Conservation (phyloP, 2,797 vertebrate genomes). For the Alfaro cultratus region DNA sequence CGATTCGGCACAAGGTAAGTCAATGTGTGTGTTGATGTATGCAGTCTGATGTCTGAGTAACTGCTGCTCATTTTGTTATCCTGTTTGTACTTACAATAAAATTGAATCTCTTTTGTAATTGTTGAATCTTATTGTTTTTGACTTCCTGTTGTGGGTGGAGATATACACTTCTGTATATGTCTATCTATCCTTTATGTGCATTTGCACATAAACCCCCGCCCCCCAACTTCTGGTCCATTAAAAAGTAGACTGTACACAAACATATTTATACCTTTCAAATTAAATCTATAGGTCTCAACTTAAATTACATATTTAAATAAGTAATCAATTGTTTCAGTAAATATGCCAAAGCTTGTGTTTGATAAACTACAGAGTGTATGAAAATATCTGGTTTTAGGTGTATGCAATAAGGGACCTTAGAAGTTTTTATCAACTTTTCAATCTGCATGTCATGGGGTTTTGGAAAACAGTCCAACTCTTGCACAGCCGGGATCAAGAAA, state of each 20-base stretch:
- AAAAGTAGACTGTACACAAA: background rate
- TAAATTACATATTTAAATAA: background rate
- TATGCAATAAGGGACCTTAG: background rate
- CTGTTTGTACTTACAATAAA: too few relatives aligned
- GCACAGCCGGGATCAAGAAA: constrained; percentile 28
- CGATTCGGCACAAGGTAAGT: too few relatives aligned
- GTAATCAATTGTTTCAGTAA: background rate
- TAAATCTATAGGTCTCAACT: background rate
- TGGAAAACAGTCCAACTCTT: background rate
- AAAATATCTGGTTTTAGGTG: background rate
- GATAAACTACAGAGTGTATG: background rate
- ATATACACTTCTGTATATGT: too few relatives aligned
- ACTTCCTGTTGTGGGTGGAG: too few relatives aligned
- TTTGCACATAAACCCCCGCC: too few relatives aligned
- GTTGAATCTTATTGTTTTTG: too few relatives aligned
- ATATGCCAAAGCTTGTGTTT: background rate
- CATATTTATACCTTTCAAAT: background rate
- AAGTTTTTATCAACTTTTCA: background rate
- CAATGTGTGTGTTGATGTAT: too few relatives aligned
- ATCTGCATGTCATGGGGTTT: background rate
- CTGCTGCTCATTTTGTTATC: too few relatives aligned
- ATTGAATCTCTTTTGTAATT: too few relatives aligned
- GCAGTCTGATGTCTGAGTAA: too few relatives aligned
- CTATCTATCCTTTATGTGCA: too few relatives aligned
- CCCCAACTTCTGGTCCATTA: background rate